Evolutionary conservation across 2,888 invertebrate species (phyloP).

Genomic region (Mellilla xanthometata): DNA sequence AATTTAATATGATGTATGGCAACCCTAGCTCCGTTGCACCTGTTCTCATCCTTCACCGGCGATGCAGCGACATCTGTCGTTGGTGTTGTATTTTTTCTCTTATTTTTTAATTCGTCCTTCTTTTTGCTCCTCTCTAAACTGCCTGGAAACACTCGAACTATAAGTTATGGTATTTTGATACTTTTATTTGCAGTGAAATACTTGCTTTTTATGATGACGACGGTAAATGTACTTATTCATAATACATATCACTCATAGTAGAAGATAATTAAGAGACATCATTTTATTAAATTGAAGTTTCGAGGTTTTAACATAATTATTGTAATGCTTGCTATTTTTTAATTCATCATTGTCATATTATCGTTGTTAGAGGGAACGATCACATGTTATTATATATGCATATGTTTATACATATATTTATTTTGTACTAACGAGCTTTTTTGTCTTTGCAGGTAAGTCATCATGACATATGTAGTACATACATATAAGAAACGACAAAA

Average conservation of each 20-base stretch:
- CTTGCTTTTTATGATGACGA: not conserved
- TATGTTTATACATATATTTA: too few species aligned
- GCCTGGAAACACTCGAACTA: conserved; percentile 51
- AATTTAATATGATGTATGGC: conserved; percentile 28
- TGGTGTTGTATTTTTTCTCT: conserved; percentile 59
- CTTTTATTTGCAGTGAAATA: conserved; percentile 19
- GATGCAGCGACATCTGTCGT: conserved; percentile 70
- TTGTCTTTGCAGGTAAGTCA: conserved; percentile 45
- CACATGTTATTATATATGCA: too few species aligned
- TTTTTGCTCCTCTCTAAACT: conserved; percentile 46
- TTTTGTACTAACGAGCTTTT: conserved; percentile 4
- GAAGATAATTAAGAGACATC: not conserved
- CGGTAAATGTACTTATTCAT: not conserved
- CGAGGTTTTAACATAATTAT: too few species aligned
- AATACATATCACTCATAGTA: too few species aligned
- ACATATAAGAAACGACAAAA: too few species aligned
- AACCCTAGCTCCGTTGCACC: conserved; percentile 67
- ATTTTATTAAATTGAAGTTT: too few species aligned
- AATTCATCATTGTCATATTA: too few species aligned
- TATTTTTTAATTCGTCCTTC: conserved; percentile 41
- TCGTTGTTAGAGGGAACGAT: too few species aligned
- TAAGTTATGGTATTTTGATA: conserved; percentile 50
- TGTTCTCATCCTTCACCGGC: conserved; percentile 67
- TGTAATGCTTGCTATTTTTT: too few species aligned
- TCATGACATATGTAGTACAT: not conserved